These are phyloP conservation scores for Cyclophora punctaria DNA, from an alignment of 2,888 invertebrate species.

Conservation along the genomic window DNA sequence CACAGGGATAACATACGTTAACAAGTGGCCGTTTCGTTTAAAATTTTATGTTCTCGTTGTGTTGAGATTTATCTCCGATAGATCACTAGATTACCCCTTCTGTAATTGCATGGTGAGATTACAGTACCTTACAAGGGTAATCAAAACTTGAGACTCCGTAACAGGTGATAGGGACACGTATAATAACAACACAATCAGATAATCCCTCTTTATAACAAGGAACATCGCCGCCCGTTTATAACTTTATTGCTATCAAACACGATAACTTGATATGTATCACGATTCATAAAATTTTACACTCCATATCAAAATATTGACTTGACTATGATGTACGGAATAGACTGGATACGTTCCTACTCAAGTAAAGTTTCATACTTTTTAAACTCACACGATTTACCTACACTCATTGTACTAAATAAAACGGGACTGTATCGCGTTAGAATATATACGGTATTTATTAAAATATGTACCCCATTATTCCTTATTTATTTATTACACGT, in stretches of 20 bases:
- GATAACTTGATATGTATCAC: conserved; percentile 35
- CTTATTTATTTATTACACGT: too few relatives aligned
- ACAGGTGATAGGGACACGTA: neutral
- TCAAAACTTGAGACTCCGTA: neutral
- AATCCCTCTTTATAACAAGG: conserved; percentile 28
- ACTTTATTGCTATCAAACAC: conserved; percentile 44
- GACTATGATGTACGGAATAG: too few relatives aligned
- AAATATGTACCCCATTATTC: too few relatives aligned
- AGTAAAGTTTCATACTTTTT: too few relatives aligned
- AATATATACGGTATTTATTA: too few relatives aligned
- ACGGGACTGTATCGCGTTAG: too few relatives aligned
- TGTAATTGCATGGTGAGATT: neutral
- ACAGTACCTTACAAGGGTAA: too few relatives aligned
- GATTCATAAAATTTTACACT: conserved; percentile 22
- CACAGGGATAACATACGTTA: conserved; percentile 60
- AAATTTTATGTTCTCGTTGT: conserved; percentile 56
- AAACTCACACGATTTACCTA: too few relatives aligned
- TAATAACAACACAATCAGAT: conserved; percentile 17
- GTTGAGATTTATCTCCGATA: conserved; percentile 57
- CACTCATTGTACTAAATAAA: too few relatives aligned
- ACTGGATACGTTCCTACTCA: too few relatives aligned
- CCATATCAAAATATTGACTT: conserved; percentile 35
- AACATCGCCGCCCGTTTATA: conserved; percentile 37
- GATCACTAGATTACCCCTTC: conserved; percentile 37
- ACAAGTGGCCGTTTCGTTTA: conserved; percentile 62